Conservation (phyloP, 2,888 invertebrate species). For the Tipula helvola region DNA sequence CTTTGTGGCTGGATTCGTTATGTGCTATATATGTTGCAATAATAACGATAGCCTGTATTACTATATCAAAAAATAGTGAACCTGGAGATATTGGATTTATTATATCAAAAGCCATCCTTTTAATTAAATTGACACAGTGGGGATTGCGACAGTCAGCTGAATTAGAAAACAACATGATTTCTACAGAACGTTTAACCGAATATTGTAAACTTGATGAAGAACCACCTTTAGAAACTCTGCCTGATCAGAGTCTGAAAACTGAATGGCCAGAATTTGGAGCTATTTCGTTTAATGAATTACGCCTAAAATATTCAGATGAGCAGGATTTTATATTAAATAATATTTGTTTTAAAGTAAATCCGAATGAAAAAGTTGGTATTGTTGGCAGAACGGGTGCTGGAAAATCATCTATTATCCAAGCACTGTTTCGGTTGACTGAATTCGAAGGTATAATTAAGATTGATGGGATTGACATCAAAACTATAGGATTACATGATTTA, state of each 20-base stretch:
- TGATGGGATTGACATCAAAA: slow-evolving; percentile 50
- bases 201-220: slow-evolving; percentile 51
- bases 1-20: slow-evolving; percentile 79
- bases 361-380: slow-evolving; percentile 48
- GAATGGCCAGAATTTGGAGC: slow-evolving; percentile 50
- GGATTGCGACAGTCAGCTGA: slow-evolving; percentile 80
- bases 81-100: slow-evolving; percentile 60
- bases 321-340: slow-evolving; percentile 57
- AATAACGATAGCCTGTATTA: slow-evolving; percentile 72
- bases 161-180: slow-evolving; percentile 67
- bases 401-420: slow-evolving; percentile 56
- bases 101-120: slow-evolving; percentile 55
- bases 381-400: slow-evolving; percentile 74
- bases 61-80: slow-evolving; percentile 43
- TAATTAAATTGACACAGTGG: slow-evolving; percentile 67
- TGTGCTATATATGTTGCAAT: slow-evolving; percentile 74
- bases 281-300: slow-evolving; percentile 47
- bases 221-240: slow-evolving; percentile 26
- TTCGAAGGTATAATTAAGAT: slow-evolving; percentile 57
- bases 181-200: slow-evolving; percentile 72
- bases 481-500: slow-evolving; percentile 56
- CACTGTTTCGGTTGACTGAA: slow-evolving; percentile 63
- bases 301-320: slow-evolving; percentile 47
- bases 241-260: slow-evolving; percentile 12
- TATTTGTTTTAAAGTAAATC: slow-evolving; percentile 42